These are phyloP conservation scores for Catagonus wagneri DNA, from an alignment of 2,113 vertebrate species.

Conservation along the genomic window DNA sequence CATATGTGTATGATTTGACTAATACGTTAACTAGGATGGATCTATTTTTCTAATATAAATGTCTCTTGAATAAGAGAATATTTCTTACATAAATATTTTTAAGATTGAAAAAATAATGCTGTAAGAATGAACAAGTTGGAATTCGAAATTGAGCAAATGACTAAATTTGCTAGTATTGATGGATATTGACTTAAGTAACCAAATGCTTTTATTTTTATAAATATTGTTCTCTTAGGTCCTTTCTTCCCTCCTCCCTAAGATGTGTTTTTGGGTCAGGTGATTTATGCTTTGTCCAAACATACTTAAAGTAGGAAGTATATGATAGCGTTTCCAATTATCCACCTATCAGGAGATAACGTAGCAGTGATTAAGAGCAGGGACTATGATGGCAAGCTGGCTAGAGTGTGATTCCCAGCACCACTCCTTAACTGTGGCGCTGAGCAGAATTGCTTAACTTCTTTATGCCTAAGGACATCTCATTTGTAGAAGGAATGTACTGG, in stretches of 20 bases:
- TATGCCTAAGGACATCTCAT: neutral
- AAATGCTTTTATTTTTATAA: constrained; percentile 31
- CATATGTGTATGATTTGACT: neutral
- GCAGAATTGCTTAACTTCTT: neutral
- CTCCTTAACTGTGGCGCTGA: neutral
- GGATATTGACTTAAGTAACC: neutral
- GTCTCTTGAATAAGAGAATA: neutral
- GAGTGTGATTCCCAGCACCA: neutral
- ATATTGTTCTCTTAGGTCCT: neutral
- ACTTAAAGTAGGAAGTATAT: neutral
- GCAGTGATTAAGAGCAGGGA: neutral
- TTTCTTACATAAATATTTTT: constrained; percentile 10
- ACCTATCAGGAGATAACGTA: neutral
- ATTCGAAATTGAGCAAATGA: constrained; percentile 27
- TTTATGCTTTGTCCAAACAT: neutral
- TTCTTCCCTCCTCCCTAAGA: neutral
- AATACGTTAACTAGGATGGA: neutral
- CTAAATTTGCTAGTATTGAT: neutral
- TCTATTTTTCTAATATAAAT: neutral
- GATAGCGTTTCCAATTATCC: neutral
- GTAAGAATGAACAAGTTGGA: neutral
- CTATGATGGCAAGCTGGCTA: neutral
- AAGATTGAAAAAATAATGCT: constrained; percentile 22
- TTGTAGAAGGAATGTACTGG: neutral
- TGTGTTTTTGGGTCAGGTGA: neutral